These are phyloP conservation scores for Aspiorhynchus laticeps DNA, from an alignment of 2,113 vertebrate genomes.

Conservation along the genomic window DNA sequence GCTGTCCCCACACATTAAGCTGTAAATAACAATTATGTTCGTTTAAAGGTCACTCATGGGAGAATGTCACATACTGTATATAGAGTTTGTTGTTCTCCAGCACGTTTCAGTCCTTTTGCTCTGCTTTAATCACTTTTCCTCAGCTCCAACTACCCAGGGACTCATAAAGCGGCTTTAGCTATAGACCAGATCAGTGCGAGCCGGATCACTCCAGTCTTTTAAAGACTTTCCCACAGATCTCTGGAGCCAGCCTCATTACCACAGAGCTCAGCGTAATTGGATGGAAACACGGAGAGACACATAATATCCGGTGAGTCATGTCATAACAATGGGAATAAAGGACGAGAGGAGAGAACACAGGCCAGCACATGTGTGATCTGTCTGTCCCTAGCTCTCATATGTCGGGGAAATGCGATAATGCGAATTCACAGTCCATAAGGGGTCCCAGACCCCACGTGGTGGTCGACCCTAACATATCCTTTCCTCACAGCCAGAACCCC, in stretches of 20 bases:
- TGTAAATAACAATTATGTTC: background rate
- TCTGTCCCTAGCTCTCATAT: background rate
- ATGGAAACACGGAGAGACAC: background rate
- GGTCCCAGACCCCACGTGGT: constrained; percentile 34
- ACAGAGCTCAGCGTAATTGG: constrained; percentile 19
- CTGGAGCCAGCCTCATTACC: constrained; percentile 24
- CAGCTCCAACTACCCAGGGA: background rate
- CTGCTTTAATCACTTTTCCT: constrained; percentile 25
- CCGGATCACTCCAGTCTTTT: constrained; percentile 13
- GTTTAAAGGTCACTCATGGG: constrained; percentile 20
- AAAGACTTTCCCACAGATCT: constrained; percentile 18
- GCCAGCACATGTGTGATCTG: background rate
- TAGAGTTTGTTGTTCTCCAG: background rate
- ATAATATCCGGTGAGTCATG: constrained; percentile 30
- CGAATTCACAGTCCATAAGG: constrained; percentile 28
- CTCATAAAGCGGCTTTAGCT: constrained; percentile 22
- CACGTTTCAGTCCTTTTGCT: background rate
- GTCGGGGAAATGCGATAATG: constrained; percentile 8
- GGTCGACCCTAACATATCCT: constrained; percentile 41
- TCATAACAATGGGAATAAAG: constrained; percentile 22
- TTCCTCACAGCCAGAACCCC: constrained; percentile 51
- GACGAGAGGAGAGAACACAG: background rate
- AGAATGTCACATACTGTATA: constrained; percentile 23
- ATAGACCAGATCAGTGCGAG: background rate
- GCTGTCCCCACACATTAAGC: background rate